Evolutionary conservation across 2,888 invertebrate species (phyloP).

Genomic region (Tortricodes alternella): DNA sequence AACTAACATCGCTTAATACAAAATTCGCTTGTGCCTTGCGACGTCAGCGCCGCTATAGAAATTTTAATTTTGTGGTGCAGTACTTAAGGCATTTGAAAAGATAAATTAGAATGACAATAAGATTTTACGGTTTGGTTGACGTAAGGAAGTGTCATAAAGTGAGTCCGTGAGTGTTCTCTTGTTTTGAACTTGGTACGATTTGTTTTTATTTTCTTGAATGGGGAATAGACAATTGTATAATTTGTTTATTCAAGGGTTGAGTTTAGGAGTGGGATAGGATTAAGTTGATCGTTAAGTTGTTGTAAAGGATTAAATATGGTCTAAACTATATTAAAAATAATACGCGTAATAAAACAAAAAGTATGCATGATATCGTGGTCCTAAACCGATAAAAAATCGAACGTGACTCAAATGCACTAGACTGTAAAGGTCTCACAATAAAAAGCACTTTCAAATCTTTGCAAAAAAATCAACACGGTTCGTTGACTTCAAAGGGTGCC

Average conservation of each 20-base stretch:
- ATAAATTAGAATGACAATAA: constrained; percentile 70
- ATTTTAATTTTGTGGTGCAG: not conserved
- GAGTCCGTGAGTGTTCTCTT: constrained; percentile 30
- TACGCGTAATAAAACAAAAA: not conserved
- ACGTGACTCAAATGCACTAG: constrained; percentile 52
- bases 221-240: constrained; percentile 36
- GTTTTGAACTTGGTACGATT: constrained; percentile 43
- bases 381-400: constrained; percentile 37
- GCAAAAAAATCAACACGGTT: constrained; percentile 72
- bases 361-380: not conserved
- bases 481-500: constrained; percentile 64
- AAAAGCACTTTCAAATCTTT: constrained; percentile 51
- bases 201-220: constrained; percentile 41
- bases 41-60: not conserved
- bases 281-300: constrained; percentile 4
- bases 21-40: not conserved
- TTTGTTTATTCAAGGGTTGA: constrained; percentile 15
- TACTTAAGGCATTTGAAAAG: constrained; percentile 46
- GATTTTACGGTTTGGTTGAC: constrained; percentile 53
- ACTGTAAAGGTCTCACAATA: constrained; percentile 66
- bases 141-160: constrained; percentile 23
- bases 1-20: not conserved
- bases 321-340: no score
- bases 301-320: not conserved
- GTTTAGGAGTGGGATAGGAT: not conserved